Evolutionary conservation across 2,113 vertebrate genomes (phyloP).

Genomic region (Dromiciops gliroides): DNA sequence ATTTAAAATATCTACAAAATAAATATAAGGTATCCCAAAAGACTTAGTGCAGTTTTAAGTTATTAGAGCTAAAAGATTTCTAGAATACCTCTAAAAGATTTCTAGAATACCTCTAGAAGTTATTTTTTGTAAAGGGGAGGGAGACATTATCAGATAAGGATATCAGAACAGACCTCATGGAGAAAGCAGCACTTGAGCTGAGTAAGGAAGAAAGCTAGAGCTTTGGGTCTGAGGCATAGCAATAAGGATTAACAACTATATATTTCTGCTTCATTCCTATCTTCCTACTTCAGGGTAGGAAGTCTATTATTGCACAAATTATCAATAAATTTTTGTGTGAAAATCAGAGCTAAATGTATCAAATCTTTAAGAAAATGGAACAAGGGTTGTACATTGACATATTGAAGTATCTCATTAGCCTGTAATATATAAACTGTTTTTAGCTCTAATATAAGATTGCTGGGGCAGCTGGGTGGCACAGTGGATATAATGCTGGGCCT

Average conservation of each 20-base stretch:
- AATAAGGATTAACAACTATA: not conserved
- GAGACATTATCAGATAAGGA: not conserved
- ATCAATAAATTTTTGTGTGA: not conserved
- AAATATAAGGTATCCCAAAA: not conserved
- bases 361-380: not conserved
- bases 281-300: not conserved
- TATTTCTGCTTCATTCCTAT: not conserved
- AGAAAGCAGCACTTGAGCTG: not conserved
- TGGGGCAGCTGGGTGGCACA: not conserved
- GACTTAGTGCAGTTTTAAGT: not conserved
- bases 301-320: not conserved
- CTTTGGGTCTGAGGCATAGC: not conserved
- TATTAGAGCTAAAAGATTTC: not conserved
- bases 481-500: not conserved
- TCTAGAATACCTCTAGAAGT: not conserved
- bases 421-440: not conserved
- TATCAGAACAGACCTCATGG: not conserved
- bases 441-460: not conserved
- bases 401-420: not conserved
- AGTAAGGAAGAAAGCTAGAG: not conserved
- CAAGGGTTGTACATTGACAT: not conserved
- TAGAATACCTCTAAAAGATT: not conserved
- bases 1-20: not conserved
- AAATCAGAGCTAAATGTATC: not conserved
- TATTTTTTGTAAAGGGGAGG: not conserved